Evolutionary conservation across 2,797 vertebrate species (phyloP).

Genomic region (Myioborus miniatus): DNA sequence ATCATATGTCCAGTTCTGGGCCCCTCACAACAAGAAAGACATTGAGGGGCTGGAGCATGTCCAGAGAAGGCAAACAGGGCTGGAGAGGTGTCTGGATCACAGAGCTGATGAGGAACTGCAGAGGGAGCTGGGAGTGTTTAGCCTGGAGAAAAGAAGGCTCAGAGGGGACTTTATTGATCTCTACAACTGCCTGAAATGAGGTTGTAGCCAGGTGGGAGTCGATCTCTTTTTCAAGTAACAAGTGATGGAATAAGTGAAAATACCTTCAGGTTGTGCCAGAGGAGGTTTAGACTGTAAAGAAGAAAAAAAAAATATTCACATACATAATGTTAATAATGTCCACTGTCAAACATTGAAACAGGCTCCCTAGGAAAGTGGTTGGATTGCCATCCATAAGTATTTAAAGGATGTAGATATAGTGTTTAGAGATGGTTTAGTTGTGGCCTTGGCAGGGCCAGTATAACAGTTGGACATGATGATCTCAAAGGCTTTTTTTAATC

Average conservation of each 20-base stretch:
- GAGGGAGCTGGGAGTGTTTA: background rate
- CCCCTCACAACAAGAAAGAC: rapidly evolving
- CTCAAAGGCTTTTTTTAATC: background rate
- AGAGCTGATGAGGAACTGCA: rapidly evolving
- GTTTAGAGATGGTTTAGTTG: background rate
- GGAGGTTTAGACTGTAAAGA: background rate
- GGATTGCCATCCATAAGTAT: background rate
- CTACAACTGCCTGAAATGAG: background rate
- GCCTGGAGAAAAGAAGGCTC: background rate
- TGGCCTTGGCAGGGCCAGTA: background rate
- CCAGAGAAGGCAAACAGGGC: rapidly evolving
- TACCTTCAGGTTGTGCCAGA: background rate
- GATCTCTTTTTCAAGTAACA: background rate
- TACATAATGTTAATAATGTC: background rate
- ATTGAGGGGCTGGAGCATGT: rapidly evolving
- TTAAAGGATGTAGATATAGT: background rate
- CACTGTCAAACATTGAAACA: background rate
- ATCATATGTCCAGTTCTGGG: background rate
- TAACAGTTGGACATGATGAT: background rate
- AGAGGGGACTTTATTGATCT: rapidly evolving
- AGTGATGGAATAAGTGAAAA: background rate
- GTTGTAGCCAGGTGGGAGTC: rapidly evolving
- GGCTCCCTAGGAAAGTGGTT: background rate
- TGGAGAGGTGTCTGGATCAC: background rate
- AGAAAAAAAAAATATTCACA: background rate